phyloP scores from a whole-genome alignment of 2,888 invertebrate genomes.

The Acanthopleura granulata region DNA sequence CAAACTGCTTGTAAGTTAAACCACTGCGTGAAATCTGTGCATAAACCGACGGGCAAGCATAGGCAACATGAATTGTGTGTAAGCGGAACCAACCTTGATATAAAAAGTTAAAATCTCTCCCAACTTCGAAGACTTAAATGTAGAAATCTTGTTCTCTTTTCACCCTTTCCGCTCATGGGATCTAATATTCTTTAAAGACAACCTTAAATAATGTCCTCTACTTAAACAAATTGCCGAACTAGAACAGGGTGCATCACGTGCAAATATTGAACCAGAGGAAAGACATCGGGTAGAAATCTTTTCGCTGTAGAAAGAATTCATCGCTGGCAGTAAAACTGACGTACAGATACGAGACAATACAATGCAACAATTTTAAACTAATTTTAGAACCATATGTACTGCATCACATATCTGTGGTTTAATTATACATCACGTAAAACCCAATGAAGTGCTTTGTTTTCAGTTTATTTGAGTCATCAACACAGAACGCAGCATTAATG shows the following conservation, averaged over 20 bases:
- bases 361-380: background rate
- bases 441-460: too few relatives aligned
- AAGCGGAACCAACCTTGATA: too few relatives aligned
- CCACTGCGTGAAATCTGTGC: too few relatives aligned
- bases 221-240: background rate
- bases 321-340: background rate
- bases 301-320: background rate
- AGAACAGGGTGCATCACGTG: background rate
- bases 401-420: background rate
- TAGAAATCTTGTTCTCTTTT: background rate
- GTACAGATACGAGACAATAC: background rate
- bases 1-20: too few relatives aligned
- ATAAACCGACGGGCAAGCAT: too few relatives aligned
- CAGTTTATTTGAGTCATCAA: too few relatives aligned
- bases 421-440: background rate
- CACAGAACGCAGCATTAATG: too few relatives aligned
- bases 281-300: slow-evolving; percentile 5
- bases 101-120: too few relatives aligned
- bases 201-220: too few relatives aligned
- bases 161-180: too few relatives aligned
- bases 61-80: too few relatives aligned
- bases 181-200: too few relatives aligned
- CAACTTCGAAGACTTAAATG: background rate
- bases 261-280: background rate
- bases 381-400: background rate